phyloP scores from a whole-genome alignment of 2,113 vertebrate genomes.

The Bufo gargarizans region DNA sequence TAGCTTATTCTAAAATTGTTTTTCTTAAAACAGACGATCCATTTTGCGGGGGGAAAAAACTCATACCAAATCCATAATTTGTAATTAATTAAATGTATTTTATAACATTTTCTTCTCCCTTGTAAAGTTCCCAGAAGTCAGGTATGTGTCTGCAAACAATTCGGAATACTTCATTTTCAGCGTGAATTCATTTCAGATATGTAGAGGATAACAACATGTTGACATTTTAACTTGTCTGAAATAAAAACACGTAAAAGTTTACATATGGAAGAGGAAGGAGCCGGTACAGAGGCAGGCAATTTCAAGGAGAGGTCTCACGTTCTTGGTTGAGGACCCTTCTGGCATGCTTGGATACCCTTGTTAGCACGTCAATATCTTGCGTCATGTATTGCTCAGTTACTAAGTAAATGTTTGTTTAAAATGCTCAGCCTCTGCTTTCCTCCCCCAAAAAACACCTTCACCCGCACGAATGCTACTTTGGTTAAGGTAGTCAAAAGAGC shows the following conservation, averaged over 20 bases:
- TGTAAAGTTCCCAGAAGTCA: not conserved
- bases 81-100: not conserved
- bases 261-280: not conserved
- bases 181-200: slow-evolving; percentile 17
- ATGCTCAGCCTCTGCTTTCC: not conserved
- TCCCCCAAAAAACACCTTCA: not conserved
- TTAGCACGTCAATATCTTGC: slow-evolving; percentile 1
- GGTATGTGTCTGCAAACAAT: not conserved
- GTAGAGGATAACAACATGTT: not conserved
- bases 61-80: not conserved
- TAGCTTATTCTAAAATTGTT: not conserved
- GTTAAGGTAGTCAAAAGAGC: not conserved
- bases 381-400: slow-evolving; percentile 1
- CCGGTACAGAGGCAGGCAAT: not conserved
- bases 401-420: slow-evolving; percentile 23
- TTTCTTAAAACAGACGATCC: not conserved
- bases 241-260: slow-evolving; percentile 20
- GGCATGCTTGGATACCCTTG: slow-evolving; percentile 19
- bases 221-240: slow-evolving; percentile 9
- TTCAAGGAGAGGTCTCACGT: not conserved
- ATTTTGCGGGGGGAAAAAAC: not conserved
- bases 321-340: slow-evolving; percentile 14
- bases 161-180: not conserved
- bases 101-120: not conserved
- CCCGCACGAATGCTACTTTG: not conserved